A percentile compares a stretch with the other conserved stretches of the same genome.
Evolutionary conservation across 1,140 invertebrate genomes (phyloP).

Genomic region (Matsumurasca onukii): DNA sequence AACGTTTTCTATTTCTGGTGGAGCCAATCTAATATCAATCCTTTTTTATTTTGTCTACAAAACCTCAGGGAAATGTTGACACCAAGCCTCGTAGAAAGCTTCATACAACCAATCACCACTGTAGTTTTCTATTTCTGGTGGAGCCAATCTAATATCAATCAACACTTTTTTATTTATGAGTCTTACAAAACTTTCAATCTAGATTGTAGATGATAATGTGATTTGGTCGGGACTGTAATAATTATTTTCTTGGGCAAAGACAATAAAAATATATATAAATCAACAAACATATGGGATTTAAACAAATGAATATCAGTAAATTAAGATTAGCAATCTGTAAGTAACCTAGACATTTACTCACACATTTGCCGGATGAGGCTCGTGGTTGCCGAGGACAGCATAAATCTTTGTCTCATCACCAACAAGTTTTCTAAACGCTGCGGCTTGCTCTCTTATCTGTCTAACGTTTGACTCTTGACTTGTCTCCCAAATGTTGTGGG

Average conservation of each 20-base stretch:
- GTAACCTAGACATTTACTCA: constrained; percentile 50
- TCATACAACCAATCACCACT: constrained; percentile 68
- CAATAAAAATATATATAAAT: not conserved
- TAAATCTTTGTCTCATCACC: constrained; percentile 61
- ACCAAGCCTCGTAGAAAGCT: constrained; percentile 62
- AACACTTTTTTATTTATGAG: not conserved
- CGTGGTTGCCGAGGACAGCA: constrained; percentile 85
- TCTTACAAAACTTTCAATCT: not conserved
- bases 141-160: constrained; percentile 51
- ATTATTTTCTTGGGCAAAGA: not conserved
- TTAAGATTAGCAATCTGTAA: not conserved
- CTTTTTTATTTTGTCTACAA: too few relatives aligned
- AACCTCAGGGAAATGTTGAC: constrained; percentile 64
- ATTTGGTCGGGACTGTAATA: not conserved
- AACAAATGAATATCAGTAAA: not conserved
- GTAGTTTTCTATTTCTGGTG: constrained; percentile 52
- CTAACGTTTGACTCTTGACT: constrained; percentile 62
- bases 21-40: constrained; percentile 55
- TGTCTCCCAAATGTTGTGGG: constrained; percentile 83
- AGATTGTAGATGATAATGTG: not conserved
- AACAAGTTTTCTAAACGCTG: constrained; percentile 61
- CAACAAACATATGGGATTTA: not conserved
- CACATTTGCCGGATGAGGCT: constrained; percentile 83
- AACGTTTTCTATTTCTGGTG: constrained; percentile 52
- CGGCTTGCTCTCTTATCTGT: constrained; percentile 58